Evolutionary conservation across 2,797 vertebrate genomes (phyloP).

Genomic region (Pseudochromis fuscus): DNA sequence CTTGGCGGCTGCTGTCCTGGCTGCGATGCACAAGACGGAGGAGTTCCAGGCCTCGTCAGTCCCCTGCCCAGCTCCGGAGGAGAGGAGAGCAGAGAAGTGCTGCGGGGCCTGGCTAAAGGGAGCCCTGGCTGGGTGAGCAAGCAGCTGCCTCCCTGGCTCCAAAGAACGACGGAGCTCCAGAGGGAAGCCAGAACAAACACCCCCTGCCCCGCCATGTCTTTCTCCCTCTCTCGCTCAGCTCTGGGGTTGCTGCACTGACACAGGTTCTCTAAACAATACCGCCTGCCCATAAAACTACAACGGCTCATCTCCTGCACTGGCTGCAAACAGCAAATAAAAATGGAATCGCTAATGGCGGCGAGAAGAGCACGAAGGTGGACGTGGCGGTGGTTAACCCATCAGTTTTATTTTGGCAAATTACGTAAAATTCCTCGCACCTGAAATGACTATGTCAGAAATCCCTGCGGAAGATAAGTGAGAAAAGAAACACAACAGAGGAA

Average conservation of each 20-base stretch:
- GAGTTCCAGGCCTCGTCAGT: constrained; percentile 76
- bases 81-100: constrained; percentile 76
- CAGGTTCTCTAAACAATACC: constrained; percentile 58
- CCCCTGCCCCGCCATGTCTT: constrained; percentile 12
- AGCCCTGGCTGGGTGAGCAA: constrained; percentile 73
- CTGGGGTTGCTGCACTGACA: constrained; percentile 52
- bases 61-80: constrained; percentile 65
- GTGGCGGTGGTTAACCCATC: constrained; percentile 50
- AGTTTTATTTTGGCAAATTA: constrained; percentile 70
- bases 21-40: constrained; percentile 67
- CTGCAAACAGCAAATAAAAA: constrained; percentile 51
- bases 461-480: constrained; percentile 59
- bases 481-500: constrained; percentile 65
- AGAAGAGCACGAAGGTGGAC: constrained; percentile 37
- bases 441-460: constrained; percentile 66
- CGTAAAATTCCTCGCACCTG: constrained; percentile 64
- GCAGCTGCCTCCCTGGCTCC: constrained; percentile 80
- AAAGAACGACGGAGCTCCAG: constrained; percentile 59
- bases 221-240: constrained; percentile 18
- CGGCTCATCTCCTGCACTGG: constrained; percentile 34
- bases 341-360: constrained; percentile 36
- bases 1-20: constrained; percentile 76
- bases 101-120: constrained; percentile 80
- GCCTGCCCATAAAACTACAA: constrained; percentile 53
- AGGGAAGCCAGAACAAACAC: constrained; percentile 64